Evolutionary conservation across 2,797 vertebrate species (phyloP).

Genomic region (Falco berigora): DNA sequence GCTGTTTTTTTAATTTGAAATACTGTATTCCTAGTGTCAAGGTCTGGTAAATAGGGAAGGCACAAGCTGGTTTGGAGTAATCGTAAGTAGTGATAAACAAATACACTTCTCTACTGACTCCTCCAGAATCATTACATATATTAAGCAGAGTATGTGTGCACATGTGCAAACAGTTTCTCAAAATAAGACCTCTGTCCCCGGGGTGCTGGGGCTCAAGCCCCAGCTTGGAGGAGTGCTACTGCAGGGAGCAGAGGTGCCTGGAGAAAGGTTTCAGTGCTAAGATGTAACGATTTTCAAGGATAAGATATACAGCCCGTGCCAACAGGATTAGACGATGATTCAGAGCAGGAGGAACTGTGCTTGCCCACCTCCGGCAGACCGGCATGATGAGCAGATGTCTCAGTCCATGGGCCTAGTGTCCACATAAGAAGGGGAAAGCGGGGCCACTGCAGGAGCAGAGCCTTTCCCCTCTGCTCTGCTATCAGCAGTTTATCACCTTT

Average conservation of each 20-base stretch:
- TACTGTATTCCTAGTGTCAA: not conserved
- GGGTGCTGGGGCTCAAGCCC: accelerated
- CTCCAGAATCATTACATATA: not conserved
- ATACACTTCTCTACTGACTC: not conserved
- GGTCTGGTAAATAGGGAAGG: not conserved
- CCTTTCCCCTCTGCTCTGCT: not conserved
- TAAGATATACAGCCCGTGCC: not conserved
- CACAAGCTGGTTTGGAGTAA: not conserved
- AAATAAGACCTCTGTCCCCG: not conserved
- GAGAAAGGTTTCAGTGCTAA: not conserved
- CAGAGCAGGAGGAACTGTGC: not conserved
- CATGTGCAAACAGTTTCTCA: not conserved
- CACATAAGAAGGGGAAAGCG: not conserved
- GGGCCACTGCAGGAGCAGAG: not conserved
- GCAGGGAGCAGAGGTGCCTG: not conserved
- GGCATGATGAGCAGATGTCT: not conserved
- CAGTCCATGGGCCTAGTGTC: not conserved
- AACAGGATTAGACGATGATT: not conserved
- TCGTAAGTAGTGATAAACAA: not conserved
- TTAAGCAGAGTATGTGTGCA: not conserved
- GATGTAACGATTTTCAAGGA: not conserved
- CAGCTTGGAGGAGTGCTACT: not conserved
- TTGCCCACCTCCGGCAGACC: not conserved
- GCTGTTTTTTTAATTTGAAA: not conserved
- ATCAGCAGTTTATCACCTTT: not conserved